Conservation (phyloP, 2,888 invertebrate species). For the Campoplex capitator region DNA sequence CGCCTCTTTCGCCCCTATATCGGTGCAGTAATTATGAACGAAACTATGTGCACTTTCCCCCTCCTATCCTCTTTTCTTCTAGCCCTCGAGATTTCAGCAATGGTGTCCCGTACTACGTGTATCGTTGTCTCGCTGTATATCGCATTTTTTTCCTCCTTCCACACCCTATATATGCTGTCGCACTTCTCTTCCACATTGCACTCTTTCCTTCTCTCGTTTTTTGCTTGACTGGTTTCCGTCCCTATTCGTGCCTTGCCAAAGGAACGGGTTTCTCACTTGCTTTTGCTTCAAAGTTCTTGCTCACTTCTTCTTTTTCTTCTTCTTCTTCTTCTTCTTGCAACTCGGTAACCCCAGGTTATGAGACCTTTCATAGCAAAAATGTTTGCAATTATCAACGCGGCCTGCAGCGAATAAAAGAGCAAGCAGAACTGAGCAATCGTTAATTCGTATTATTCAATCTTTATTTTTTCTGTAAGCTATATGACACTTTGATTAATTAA, state of each 20-base stretch:
- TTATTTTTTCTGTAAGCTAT: neutral
- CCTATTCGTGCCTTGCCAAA: conserved; percentile 15
- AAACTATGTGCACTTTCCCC: conserved; percentile 70
- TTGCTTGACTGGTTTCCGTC: conserved; percentile 48
- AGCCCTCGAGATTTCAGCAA: conserved; percentile 18
- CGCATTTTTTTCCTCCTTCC: conserved; percentile 26
- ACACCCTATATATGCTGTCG: conserved; percentile 12
- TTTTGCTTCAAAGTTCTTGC: conserved; percentile 39
- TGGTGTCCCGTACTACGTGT: conserved; percentile 14
- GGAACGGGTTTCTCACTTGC: conserved; percentile 20
- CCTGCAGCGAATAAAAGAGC: neutral
- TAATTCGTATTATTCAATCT: neutral
- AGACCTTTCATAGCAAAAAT: conserved; percentile 22
- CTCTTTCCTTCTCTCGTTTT: conserved; percentile 61
- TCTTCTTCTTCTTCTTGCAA: conserved; percentile 19
- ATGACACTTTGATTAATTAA: neutral
- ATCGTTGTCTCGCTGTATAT: conserved; percentile 27
- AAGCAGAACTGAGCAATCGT: neutral
- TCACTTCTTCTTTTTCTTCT: conserved; percentile 42
- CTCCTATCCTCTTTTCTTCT: conserved; percentile 26
- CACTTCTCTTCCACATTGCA: conserved; percentile 47
- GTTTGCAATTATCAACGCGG: conserved; percentile 10
- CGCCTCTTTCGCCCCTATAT: conserved; percentile 46
- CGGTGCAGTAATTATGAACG: conserved; percentile 75
- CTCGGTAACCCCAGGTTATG: neutral